Conservation (phyloP, 1,140 invertebrate genomes). For the Drosophila nasuta region DNA sequence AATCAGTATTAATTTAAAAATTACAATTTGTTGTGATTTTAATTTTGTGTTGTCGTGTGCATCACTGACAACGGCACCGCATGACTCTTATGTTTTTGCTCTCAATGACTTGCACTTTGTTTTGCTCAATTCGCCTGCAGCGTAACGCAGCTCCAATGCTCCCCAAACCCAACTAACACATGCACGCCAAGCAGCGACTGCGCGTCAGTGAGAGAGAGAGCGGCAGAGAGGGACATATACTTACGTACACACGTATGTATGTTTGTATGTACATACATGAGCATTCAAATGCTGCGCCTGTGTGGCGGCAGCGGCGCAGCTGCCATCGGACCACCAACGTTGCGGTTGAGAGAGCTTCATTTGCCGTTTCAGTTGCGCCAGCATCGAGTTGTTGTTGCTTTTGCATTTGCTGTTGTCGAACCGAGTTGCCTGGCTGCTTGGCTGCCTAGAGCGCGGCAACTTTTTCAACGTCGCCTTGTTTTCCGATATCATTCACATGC, state of each 20-base stretch:
- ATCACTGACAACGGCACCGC: constrained; percentile 31
- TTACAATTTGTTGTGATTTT: background rate
- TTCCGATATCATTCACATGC: constrained; percentile 51
- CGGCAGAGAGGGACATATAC: constrained; percentile 25
- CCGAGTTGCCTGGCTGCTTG: constrained; percentile 20
- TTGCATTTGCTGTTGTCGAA: background rate
- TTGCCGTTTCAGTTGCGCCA: constrained; percentile 72
- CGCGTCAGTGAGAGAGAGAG: constrained; percentile 18
- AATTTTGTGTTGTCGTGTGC: constrained; percentile 6
- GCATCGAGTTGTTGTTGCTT: constrained; percentile 22
- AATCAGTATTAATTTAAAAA: background rate
- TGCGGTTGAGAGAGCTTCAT: constrained; percentile 72
- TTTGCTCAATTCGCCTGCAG: constrained; percentile 73
- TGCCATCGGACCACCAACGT: constrained; percentile 80
- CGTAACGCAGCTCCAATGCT: constrained; percentile 64
- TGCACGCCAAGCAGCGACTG: constrained; percentile 1
- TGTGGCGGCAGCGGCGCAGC: constrained; percentile 67
- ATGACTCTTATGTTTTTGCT: constrained; percentile 72
- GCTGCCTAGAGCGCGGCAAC: constrained; percentile 44
- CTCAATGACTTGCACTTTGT: constrained; percentile 81
- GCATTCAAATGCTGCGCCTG: constrained; percentile 61
- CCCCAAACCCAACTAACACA: constrained; percentile 44
- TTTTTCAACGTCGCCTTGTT: constrained; percentile 42
- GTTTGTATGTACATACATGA: constrained; percentile 30
- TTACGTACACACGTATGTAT: constrained; percentile 6